Conservation (phyloP, 2,113 vertebrate genomes). For the Gavia stellata region DNA sequence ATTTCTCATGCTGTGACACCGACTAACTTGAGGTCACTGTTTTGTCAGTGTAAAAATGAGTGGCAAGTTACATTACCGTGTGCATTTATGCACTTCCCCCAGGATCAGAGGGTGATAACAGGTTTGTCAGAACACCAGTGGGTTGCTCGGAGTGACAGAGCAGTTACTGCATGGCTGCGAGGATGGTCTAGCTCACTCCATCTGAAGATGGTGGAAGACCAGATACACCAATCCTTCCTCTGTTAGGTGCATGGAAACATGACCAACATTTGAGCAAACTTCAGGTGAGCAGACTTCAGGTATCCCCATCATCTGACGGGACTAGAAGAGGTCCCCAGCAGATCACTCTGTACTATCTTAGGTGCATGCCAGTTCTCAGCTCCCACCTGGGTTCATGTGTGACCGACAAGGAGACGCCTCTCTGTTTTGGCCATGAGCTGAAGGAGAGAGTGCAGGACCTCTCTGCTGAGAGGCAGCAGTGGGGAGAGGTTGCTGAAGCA, state of each 20-base stretch:
- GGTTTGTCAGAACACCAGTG: not conserved
- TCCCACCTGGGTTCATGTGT: fast-evolving
- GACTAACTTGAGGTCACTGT: not conserved
- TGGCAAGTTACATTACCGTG: not conserved
- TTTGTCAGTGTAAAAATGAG: not conserved
- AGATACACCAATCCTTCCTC: not conserved
- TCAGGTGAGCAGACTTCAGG: not conserved
- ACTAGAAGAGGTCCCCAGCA: not conserved
- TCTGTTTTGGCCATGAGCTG: not conserved
- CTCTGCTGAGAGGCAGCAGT: not conserved
- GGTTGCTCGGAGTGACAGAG: not conserved
- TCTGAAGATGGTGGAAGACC: not conserved
- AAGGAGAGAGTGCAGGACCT: not conserved
- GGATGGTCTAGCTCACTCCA: not conserved
- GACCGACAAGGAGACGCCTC: not conserved
- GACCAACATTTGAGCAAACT: not conserved
- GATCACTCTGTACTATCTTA: not conserved
- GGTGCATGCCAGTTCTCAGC: not conserved
- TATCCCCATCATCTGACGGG: not conserved
- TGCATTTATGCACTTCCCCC: not conserved
- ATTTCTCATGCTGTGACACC: not conserved
- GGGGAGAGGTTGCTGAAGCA: not conserved
- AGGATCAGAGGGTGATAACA: not conserved
- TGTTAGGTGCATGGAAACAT: not conserved
- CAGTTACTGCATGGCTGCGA: not conserved